Conservation (phyloP, 2,113 vertebrate genomes). For the Nansenia antarctica region DNA sequence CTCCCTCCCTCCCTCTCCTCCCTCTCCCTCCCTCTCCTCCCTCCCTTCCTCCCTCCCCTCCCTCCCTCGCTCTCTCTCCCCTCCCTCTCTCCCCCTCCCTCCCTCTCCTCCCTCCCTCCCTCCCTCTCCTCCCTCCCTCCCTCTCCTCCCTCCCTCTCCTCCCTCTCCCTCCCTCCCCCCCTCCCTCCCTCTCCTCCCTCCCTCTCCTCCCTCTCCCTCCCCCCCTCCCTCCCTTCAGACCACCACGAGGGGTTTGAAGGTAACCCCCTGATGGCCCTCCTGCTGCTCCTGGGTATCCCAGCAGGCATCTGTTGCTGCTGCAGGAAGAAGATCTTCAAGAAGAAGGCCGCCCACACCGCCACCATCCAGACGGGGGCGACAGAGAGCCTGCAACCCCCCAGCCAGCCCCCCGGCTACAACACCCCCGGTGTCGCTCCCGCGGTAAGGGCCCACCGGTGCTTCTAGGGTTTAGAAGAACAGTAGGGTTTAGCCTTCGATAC, state of each 20-base stretch:
- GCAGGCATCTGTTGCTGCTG: slow-evolving; percentile 67
- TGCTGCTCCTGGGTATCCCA: slow-evolving; percentile 62
- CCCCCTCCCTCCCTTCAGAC: slow-evolving; percentile 31
- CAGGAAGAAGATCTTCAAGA: slow-evolving; percentile 64
- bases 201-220: neutral
- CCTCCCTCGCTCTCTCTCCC: neutral
- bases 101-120: too few species aligned
- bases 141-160: neutral
- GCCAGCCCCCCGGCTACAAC: slow-evolving; percentile 37
- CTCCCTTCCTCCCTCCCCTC: neutral
- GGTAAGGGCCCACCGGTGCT: too few species aligned
- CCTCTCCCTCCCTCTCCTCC: neutral
- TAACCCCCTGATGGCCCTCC: slow-evolving; percentile 59
- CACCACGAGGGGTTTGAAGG: neutral
- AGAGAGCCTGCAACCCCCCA: neutral
- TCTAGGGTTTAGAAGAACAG: too few species aligned
- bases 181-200: neutral
- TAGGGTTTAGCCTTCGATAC: too few species aligned
- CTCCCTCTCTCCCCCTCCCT: neutral
- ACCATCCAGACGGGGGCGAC: neutral
- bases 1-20: neutral
- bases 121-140: neutral
- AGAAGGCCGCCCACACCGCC: slow-evolving; percentile 26
- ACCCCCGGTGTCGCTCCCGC: slow-evolving; percentile 19
- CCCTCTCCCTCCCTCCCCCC: neutral